Conservation (phyloP, 2,888 invertebrate species). For the Biston stratarius region DNA sequence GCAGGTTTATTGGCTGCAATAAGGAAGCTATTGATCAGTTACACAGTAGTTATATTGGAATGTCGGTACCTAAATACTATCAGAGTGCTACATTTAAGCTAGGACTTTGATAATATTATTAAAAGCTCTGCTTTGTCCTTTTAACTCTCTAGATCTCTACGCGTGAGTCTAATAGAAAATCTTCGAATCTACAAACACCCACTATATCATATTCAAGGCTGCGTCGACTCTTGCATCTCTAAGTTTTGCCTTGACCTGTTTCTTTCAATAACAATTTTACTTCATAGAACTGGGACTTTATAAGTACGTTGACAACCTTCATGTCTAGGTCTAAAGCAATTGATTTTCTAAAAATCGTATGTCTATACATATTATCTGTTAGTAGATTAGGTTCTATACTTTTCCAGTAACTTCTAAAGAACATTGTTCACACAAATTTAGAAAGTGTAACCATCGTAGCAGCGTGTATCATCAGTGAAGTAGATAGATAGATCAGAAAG, state of each 20-base stretch:
- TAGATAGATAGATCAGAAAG: conserved; percentile 54
- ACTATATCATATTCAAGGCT: conserved; percentile 17
- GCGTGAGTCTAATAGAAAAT: conserved; percentile 11
- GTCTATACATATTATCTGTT: not conserved
- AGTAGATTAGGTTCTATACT: not conserved
- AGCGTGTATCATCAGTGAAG: conserved; percentile 32
- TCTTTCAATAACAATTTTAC: conserved; percentile 10
- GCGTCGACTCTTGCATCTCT: conserved; percentile 17
- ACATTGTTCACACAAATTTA: conserved; percentile 44
- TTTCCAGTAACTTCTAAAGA: conserved; percentile 14
- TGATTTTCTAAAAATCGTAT: not conserved
- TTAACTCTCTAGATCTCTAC: not conserved
- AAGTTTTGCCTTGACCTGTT: conserved; percentile 17
- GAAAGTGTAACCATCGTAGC: conserved; percentile 43
- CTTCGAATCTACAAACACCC: conserved; percentile 10
- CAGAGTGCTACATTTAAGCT: not conserved
- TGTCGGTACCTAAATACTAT: not conserved
- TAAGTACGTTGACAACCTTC: not conserved
- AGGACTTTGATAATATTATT: not conserved
- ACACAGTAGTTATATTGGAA: not conserved
- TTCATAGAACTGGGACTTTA: conserved; percentile 4
- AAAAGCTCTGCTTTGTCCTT: conserved; percentile 1
- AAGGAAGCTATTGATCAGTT: conserved; percentile 22
- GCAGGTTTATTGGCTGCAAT: conserved; percentile 23
- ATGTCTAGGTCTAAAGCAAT: not conserved